Evolutionary conservation across 2,888 invertebrate genomes (phyloP).

Genomic region (Sclerodermus sp.): DNA sequence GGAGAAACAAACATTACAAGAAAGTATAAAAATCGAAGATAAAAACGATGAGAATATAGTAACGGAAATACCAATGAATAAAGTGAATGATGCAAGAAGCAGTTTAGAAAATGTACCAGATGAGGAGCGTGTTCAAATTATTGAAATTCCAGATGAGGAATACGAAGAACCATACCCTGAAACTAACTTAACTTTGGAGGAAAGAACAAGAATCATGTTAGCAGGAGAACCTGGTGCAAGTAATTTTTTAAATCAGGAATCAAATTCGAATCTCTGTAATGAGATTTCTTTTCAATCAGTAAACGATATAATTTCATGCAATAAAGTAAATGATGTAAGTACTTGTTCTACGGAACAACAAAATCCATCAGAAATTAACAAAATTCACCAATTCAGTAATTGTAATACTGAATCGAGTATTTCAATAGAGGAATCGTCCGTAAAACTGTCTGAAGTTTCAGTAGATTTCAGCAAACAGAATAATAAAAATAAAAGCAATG

Average conservation of each 20-base stretch:
- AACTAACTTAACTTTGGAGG: conserved; percentile 41
- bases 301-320: conserved; percentile 5
- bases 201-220: conserved; percentile 45
- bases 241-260: conserved; percentile 12
- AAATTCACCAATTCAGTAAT: too few relatives aligned
- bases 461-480: too few relatives aligned
- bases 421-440: too few relatives aligned
- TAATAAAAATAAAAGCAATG: too few relatives aligned
- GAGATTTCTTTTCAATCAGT: conserved; percentile 13
- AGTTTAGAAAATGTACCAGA: conserved; percentile 43
- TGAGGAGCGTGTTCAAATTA: conserved; percentile 54
- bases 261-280: too few relatives aligned
- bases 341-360: too few relatives aligned
- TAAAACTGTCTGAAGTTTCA: too few relatives aligned
- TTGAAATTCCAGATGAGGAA: conserved; percentile 50
- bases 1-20: conserved; percentile 64
- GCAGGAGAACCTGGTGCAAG: conserved; percentile 32
- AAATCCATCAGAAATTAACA: too few relatives aligned
- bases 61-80: neutral
- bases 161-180: conserved; percentile 51
- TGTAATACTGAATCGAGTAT: too few relatives aligned
- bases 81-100: conserved; percentile 8
- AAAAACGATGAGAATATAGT: conserved; percentile 17
- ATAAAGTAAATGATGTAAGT: too few relatives aligned
- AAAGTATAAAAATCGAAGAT: conserved; percentile 5